Percentiles rank a stretch among this genome's conserved stretches.
Evolutionary conservation across 2,113 vertebrate genomes (phyloP).

Genomic region (Megaleporinus macrocephalus): DNA sequence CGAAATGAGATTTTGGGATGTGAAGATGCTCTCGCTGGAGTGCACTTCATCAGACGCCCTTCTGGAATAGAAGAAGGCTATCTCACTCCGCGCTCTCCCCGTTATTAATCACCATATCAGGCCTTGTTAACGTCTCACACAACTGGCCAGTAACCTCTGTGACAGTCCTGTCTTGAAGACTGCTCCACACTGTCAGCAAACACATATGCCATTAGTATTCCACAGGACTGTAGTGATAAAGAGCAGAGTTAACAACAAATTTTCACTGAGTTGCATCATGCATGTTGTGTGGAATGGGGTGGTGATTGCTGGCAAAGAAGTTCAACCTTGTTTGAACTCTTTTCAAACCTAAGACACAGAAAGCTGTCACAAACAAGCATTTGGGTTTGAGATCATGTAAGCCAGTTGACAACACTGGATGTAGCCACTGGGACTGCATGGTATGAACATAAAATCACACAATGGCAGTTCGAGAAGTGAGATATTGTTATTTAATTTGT

Average conservation of each 20-base stretch:
- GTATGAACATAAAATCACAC: too few relatives aligned
- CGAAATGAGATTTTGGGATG: neutral
- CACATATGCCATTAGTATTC: neutral
- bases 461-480: too few relatives aligned
- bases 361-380: neutral
- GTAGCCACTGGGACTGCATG: too few relatives aligned
- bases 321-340: neutral
- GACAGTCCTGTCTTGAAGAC: neutral
- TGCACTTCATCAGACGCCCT: neutral
- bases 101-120: neutral
- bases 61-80: neutral
- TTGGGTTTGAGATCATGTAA: too few relatives aligned
- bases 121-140: neutral
- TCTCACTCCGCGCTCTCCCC: neutral
- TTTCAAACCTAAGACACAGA: neutral
- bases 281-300: neutral
- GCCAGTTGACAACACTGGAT: too few relatives aligned
- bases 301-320: neutral
- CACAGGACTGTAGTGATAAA: too few relatives aligned
- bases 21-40: neutral
- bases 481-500: too few relatives aligned
- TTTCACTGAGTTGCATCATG: slow-evolving; percentile 6
- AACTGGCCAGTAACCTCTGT: neutral
- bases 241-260: neutral
- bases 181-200: neutral